Base-by-base conservation (phyloP, 1,140 invertebrate genomes). In the Pachyrhynchus sulphureomaculatus region DNA sequence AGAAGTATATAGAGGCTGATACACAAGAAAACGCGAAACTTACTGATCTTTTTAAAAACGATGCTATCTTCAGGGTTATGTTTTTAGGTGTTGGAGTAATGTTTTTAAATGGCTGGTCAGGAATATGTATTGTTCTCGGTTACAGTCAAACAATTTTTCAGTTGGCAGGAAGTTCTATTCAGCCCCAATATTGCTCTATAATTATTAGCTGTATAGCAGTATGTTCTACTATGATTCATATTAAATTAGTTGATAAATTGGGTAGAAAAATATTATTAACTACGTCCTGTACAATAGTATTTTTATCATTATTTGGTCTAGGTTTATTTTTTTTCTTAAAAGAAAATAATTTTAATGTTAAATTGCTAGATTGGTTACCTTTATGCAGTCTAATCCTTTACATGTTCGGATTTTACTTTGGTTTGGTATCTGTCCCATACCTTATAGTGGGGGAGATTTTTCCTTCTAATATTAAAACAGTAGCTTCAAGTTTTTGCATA, bases 401-500 rank as follows among this genome's bases (percentile, higher is more conserved):
- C 29, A 68, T 71, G 18, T 44, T 70, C 5, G 34, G 42, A 21
- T 72, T 66, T 44, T 64, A 66, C 29, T 67, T 67, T n/a, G 90
- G 89, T 2, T 86, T 91, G 65, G 91, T 91, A 0, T 88, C 91
- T 0, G 76, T 94, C 9, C 88, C 90, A 0, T 93, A 91, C 89
- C 83, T 90, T 0, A 83, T 95, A 24, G 86, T 92, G 80, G 86
- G 86, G 1, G 90, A 95, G 75, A 82, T 93, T 65, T 90, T 93
- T 66, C 84, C 92, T 1, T 78, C 85, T 0, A 84, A 87, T 63
- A 83, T 91, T 0, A 88, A 90, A 71, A 90, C 90, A 1, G 86
- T 87, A 1, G 84, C 88, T 0, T 78, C 47, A 0, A 84, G 88
- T 0, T 78, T 92, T 4, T 86, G 88, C 0, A 85, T 89, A 0